Percentiles rank a stretch among this genome's conserved stretches.
phyloP scores from a whole-genome alignment of 2,113 vertebrate genomes.

The Gnathonemus longibarbis region DNA sequence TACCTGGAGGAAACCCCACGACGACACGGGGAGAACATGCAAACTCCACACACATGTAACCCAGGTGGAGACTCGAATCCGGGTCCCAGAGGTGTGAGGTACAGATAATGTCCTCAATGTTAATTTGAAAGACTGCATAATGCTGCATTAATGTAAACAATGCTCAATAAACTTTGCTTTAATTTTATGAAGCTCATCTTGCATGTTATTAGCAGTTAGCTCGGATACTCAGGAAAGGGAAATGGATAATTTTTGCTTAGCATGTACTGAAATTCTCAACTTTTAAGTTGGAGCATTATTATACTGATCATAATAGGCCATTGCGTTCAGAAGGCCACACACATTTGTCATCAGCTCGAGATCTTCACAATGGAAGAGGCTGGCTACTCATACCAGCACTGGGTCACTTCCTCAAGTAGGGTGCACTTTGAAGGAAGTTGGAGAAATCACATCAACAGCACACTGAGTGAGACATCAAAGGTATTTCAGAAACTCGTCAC shows the following conservation, averaged over 20 bases:
- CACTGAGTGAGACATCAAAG: background rate
- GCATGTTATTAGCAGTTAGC: background rate
- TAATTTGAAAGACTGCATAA: no score
- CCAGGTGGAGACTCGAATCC: no score
- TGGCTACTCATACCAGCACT: background rate
- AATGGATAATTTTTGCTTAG: background rate
- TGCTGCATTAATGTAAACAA: no score
- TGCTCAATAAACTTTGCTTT: no score
- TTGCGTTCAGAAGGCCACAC: background rate
- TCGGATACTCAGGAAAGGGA: background rate
- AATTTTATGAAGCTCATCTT: background rate
- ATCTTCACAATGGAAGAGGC: background rate
- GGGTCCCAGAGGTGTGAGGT: no score
- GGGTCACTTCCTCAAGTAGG: background rate
- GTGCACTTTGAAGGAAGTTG: slow-evolving; percentile 5
- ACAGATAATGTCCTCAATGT: no score
- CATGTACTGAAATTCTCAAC: background rate
- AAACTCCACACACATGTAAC: no score
- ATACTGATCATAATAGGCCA: no score
- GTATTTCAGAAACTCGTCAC: background rate
- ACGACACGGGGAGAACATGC: no score
- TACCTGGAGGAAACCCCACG: no score
- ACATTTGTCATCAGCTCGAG: background rate
- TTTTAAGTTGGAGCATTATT: no score
- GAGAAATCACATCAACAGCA: background rate